Evolutionary conservation across 2,888 invertebrate species (phyloP).

Genomic region (Phorcus lineatus): DNA sequence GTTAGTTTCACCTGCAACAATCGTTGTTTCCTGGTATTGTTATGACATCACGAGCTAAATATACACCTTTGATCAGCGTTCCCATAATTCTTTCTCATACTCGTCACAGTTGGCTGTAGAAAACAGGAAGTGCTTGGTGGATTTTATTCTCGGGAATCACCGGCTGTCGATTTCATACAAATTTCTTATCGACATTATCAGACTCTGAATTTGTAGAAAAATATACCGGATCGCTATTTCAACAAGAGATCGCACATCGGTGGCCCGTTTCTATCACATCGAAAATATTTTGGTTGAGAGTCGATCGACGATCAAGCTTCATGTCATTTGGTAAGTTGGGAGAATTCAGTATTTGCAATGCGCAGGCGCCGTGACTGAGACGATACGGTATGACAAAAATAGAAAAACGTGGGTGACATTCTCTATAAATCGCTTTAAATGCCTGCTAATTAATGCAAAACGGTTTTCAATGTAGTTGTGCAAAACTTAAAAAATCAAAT

Average conservation of each 20-base stretch:
- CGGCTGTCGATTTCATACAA: conserved; percentile 9
- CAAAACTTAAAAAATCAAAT: no score
- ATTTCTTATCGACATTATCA: background rate
- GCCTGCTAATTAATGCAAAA: no score
- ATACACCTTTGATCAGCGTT: conserved; percentile 22
- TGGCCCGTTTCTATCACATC: background rate
- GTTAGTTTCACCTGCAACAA: conserved; percentile 3
- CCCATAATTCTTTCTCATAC: conserved; percentile 9
- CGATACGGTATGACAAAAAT: conserved; percentile 8
- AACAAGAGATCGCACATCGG: background rate
- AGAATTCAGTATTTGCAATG: conserved; percentile 23
- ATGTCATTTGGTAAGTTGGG: conserved; percentile 30
- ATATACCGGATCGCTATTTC: background rate
- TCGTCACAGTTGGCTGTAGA: conserved; percentile 14
- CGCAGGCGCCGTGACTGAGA: conserved; percentile 13
- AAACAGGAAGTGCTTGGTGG: conserved; percentile 17
- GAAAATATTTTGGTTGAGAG: conserved; percentile 7
- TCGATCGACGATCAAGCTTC: conserved; percentile 16
- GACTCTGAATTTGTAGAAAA: background rate
- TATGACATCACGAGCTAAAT: conserved; percentile 12
- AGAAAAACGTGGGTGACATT: conserved; percentile 1
- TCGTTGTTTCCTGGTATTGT: background rate
- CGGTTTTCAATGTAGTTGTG: no score
- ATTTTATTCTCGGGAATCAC: conserved; percentile 15
- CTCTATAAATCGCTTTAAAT: no score